Conservation (phyloP, 1,140 invertebrate genomes). For the Bombus impatiens region DNA sequence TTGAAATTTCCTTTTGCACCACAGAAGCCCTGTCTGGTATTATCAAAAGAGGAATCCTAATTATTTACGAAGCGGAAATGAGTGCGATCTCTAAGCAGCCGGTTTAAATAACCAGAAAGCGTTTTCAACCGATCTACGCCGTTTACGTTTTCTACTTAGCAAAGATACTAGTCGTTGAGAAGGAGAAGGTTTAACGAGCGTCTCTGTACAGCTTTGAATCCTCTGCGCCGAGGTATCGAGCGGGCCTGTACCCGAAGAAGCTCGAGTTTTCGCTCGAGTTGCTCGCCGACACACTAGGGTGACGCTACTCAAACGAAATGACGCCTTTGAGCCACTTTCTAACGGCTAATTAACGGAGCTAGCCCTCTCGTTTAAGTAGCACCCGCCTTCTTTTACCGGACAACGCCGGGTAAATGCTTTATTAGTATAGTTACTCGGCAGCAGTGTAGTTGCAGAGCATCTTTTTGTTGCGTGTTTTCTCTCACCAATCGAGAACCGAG, state of each 20-base stretch:
- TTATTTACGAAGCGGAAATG: conserved; percentile 18
- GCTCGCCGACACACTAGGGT: too few species aligned
- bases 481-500: too few species aligned
- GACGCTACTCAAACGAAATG: conserved; percentile 16
- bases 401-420: background rate
- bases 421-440: background rate
- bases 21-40: background rate
- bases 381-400: background rate
- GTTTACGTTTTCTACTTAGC: background rate
- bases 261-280: background rate
- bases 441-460: background rate
- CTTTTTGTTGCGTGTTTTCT: background rate
- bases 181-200: background rate
- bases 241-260: background rate
- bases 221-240: background rate
- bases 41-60: background rate
- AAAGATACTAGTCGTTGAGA: background rate
- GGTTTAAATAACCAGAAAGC: background rate
- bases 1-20: background rate
- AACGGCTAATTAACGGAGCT: conserved; percentile 11
- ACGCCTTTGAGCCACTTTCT: conserved; percentile 27
- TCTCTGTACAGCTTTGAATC: too few species aligned
- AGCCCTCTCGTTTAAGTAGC: background rate
- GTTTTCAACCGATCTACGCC: background rate
- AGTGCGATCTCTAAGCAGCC: background rate